Evolutionary conservation across 1,140 invertebrate genomes (phyloP).

Genomic region (Acromyrmex echinatior): DNA sequence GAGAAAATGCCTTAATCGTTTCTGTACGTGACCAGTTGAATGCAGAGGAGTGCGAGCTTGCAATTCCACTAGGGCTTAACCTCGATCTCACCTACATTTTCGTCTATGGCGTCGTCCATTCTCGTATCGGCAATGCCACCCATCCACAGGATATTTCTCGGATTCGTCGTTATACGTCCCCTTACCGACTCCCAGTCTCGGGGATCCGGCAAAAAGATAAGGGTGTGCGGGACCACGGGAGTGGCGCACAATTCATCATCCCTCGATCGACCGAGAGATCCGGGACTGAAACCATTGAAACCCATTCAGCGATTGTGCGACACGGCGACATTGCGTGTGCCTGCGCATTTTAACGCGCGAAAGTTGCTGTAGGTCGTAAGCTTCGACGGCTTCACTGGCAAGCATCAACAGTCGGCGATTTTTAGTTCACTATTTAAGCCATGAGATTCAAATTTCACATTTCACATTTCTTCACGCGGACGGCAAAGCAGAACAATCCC

Average conservation of each 20-base stretch:
- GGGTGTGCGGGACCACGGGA: background rate
- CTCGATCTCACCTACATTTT: constrained; percentile 31
- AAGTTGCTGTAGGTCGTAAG: constrained; percentile 43
- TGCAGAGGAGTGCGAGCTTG: background rate
- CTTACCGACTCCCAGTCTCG: background rate
- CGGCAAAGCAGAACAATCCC: background rate
- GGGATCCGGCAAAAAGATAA: constrained; percentile 18
- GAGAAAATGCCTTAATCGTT: background rate
- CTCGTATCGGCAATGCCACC: background rate
- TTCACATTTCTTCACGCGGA: background rate
- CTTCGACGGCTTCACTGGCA: background rate
- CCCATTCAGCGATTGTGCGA: constrained; percentile 33
- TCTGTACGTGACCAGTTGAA: constrained; percentile 30
- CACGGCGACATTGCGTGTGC: background rate
- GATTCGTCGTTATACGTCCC: background rate
- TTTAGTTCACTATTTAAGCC: constrained; percentile 2
- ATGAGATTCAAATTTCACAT: background rate
- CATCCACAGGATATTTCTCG: background rate
- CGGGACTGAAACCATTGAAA: background rate
- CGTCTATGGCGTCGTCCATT: constrained; percentile 13
- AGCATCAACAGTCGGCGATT: background rate
- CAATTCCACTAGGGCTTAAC: constrained; percentile 2
- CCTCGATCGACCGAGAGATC: background rate
- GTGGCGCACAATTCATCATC: constrained; percentile 35
- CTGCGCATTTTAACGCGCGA: constrained; percentile 22